A percentile compares a stretch with the other conserved stretches of the same genome.
These are phyloP conservation scores for Helicoverpa assulta DNA, from an alignment of 2,888 invertebrate species.

Conservation along the genomic window DNA sequence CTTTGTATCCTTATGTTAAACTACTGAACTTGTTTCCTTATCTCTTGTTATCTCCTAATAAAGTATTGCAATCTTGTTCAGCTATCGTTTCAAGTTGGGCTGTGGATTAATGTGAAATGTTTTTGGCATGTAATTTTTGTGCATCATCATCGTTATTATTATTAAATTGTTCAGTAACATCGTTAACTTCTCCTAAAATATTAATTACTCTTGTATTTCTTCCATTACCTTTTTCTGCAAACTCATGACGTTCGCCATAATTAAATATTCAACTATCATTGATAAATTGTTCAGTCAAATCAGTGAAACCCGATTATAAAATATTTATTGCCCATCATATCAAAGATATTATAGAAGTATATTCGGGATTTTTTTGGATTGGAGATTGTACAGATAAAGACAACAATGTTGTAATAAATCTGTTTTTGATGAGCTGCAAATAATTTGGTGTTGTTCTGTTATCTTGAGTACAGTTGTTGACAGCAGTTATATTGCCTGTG, in stretches of 20 bases:
- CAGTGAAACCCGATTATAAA: constrained; percentile 3
- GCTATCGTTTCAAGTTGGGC: neutral
- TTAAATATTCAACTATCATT: neutral
- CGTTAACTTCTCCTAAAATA: neutral
- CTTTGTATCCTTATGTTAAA: constrained; percentile 23
- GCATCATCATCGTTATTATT: neutral
- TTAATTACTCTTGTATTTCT: too few species aligned
- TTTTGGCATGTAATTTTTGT: neutral
- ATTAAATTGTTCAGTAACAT: neutral
- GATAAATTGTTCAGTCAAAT: constrained; percentile 4
- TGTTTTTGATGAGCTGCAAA: constrained; percentile 8
- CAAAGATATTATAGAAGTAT: neutral
- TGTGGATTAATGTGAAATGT: neutral
- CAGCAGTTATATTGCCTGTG: constrained; percentile 1
- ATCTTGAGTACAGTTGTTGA: neutral
- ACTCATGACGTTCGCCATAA: too few species aligned
- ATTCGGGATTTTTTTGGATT: too few species aligned
- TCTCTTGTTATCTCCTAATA: neutral
- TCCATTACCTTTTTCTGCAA: too few species aligned
- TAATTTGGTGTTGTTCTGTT: constrained; percentile 3
- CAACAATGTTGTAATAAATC: constrained; percentile 29
- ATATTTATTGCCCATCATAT: neutral
- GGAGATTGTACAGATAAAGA: constrained; percentile 28
- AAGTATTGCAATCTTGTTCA: neutral
- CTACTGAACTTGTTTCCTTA: constrained; percentile 20